Evolutionary conservation across 1,140 invertebrate genomes (phyloP), one percentile per base, ranked within the genome.

Genomic region (Drosophila bipectinata): DNA sequence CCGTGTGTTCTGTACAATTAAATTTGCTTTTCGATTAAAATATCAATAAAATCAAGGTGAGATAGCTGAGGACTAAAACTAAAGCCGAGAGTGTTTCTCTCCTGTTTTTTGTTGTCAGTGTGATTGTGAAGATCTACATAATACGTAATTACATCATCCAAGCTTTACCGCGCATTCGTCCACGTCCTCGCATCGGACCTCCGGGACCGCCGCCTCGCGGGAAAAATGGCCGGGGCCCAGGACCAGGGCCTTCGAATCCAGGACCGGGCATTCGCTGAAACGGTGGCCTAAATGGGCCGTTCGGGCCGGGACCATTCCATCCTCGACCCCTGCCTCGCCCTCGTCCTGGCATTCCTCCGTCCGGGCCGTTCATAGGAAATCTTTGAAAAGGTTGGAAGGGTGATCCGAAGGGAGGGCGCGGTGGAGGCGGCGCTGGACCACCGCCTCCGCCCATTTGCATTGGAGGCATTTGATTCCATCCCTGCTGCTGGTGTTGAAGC

Each of bases 101-200:
- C 59, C 55, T 59, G 15, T 47, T 47, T 47, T 18, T 4, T 34
- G 34, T 53, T 56, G 53, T 61, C 14, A 66, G 37, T 64, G 32
- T 55, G 15, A 30, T 52, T 72, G n/a, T 58, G 52, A 68, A 63
- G 47, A 74, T 59, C 49, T 77, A 77, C 51, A 77, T 49, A 57
- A 81, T 87, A 79, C 60, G 61, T 74, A 67, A 88, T 90, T 90
- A 90, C 83, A 88, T 82, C 82, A 85, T 84, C 90, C 90, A 91
- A 72, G 82, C 62, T 83, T 83, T 91, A 88, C 90, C 85, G 60
- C 89, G 89, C 82, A 87, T 91, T 56, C 90, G 85, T 21, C 85
- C 79, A 41, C 78, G 72, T 12, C 80, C 53, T 28, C 84, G 55
- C 69, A 77, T 77, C 8, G 80, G 82, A 28, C 84, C 89, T 8